Base-by-base conservation (phyloP, 53 echinoderm and acorn worm genomes). In the Antedon mediterranea region DNA sequence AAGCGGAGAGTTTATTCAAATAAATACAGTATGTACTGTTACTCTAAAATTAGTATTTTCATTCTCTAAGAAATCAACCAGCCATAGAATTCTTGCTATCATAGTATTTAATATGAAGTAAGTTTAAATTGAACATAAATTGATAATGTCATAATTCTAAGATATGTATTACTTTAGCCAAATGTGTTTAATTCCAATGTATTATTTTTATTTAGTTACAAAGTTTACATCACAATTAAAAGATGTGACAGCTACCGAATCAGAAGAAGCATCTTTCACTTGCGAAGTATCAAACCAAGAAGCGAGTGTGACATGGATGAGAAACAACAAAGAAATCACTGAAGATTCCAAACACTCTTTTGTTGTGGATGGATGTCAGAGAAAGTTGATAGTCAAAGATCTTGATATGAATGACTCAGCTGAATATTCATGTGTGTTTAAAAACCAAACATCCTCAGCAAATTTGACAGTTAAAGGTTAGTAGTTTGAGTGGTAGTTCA, bases 281-380 rank as follows among this genome's bases (percentile, higher is more conserved):
- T 79, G 79, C 37, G 74, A 72, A 26, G 28, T 84, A 20, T 84
- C 85, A 33, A 75, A 84, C 28, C 44, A 84, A 71, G 32, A 73
- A n/a, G 34, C 76, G 20, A 78, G 78, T 0, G 86, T 91, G 14
- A 88, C 86, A n/a, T 91, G 91, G 91, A 83, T 86, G 76, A 91
- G 84, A 82, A 83, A 83, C 30, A 84, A 81, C 29, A 34, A 82
- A n/a, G 71, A 81, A 4, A 73, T 90, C 37, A 78, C 76, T 1
- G 79, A 82, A 43, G 87, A 82, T 81, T 79, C 83, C 30, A 78
- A 85, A 30, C 78, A 91, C 73, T 80, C 83, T 34, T 75, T 85
- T 34, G 79, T 79, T 20, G 83, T 83, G 20, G 79, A 83, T 34
- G 91, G 85, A 43, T 71, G 78, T 2, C 73, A 78, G 9, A 73